Conservation (phyloP, 2,797 vertebrate species). For the Gouania willdenowi region DNA sequence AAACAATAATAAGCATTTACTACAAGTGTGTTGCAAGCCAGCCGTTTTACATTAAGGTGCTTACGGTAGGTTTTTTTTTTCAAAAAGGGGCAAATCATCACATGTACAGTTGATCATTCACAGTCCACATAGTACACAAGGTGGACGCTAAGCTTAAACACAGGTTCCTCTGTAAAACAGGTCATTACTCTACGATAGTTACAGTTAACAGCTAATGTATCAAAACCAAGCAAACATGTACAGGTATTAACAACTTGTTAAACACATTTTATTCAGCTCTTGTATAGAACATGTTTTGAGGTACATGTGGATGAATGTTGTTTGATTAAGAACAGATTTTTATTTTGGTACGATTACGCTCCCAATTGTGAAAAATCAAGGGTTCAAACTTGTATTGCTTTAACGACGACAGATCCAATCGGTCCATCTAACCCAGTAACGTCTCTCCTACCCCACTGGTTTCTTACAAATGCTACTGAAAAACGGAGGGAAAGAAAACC, state of each 20-base stretch:
- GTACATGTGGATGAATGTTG: constrained; percentile 47
- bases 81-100: constrained; percentile 58
- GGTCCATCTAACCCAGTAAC: constrained; percentile 59
- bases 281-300: constrained; percentile 65
- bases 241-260: constrained; percentile 64
- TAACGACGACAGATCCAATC: constrained; percentile 35
- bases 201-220: constrained; percentile 59
- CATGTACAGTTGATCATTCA: constrained; percentile 64
- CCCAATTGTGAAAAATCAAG: constrained; percentile 34
- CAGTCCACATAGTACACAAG: constrained; percentile 27
- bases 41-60: constrained; percentile 77
- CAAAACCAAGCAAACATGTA: constrained; percentile 60
- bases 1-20: constrained; percentile 69
- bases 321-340: constrained; percentile 45
- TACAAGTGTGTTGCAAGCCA: constrained; percentile 62
- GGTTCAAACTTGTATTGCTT: constrained; percentile 44
- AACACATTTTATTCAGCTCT: constrained; percentile 59
- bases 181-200: constrained; percentile 59
- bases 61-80: constrained; percentile 77
- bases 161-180: constrained; percentile 56
- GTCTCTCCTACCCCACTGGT: constrained; percentile 49
- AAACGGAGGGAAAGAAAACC: constrained; percentile 40
- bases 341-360: constrained; percentile 33
- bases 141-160: constrained; percentile 40
- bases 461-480: constrained; percentile 66